Base-by-base conservation (phyloP, 2,113 vertebrate genomes). In the Tragelaphus scriptus region DNA sequence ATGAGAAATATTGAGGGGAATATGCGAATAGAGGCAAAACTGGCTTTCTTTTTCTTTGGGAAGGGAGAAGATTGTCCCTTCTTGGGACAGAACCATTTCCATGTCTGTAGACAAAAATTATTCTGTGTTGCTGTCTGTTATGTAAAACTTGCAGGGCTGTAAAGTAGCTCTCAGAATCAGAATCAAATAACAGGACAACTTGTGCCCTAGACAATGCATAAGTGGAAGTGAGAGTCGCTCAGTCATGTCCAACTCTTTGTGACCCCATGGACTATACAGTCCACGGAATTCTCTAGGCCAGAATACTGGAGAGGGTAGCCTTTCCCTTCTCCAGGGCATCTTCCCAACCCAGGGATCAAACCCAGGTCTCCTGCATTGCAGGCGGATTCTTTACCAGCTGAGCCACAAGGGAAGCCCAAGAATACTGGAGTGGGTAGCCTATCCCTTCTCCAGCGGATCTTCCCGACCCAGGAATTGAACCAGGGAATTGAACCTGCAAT, bases 201-300 rank as follows among this genome's bases (percentile, higher is more conserved):
- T 28, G 65, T 3, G 25, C 11, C 17, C 0, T 5, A 55, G 59
- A 44, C 12, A 88, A 6, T 55, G 19, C 55, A 12, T 25, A 71
- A 40, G n/a, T 71, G 68, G 36, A 71, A 36, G 17, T 36, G n/a
- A 40, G 40, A 71, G 32, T 19, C 7, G 0, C 63, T 65, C 30
- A 32, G 65, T 68, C n/a, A 0, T 0, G 17, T 40, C 68, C 0
- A 1, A 71, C 68, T 23, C n/a, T 71, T 23, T 71, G 68, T 0
- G 0, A 71, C 68, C 68, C 19, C 68, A 40, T 14, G 36, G 12
- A 44, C 40, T 77, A 17, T 68, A 28, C 4, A 77, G 71, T 26
- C 71, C 71, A 12, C 44, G 23, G 21, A 75, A 1, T 75, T 75
- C 36, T 71, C n/a, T n/a, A 71, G 68, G n/a, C 68, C 68, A 71